These are phyloP conservation scores for Allophyes oxyacanthae DNA, from an alignment of 2,888 invertebrate genomes.

Conservation along the genomic window DNA sequence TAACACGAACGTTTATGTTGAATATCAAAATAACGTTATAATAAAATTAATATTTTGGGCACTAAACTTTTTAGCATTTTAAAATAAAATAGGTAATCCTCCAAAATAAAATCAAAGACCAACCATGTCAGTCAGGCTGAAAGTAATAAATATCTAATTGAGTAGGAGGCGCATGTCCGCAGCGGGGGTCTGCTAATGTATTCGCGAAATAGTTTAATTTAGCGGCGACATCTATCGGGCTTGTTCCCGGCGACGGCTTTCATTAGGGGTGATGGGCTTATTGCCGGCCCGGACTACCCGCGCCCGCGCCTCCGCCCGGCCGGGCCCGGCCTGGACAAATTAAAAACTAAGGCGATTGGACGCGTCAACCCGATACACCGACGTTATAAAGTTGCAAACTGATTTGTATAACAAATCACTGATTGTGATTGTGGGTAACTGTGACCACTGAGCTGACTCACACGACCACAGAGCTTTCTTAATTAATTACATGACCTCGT, in stretches of 20 bases:
- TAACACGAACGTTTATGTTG: too few species aligned
- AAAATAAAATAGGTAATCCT: too few species aligned
- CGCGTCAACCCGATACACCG: constrained; percentile 36
- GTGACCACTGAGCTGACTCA: too few species aligned
- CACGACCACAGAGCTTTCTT: not conserved
- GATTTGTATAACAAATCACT: not conserved
- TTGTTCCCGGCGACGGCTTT: constrained; percentile 65
- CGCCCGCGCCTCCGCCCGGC: constrained; percentile 8
- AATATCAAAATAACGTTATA: too few species aligned
- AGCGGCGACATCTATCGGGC: constrained; percentile 69
- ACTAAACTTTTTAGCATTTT: too few species aligned
- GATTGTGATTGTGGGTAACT: too few species aligned
- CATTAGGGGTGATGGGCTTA: constrained; percentile 63
- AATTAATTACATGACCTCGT: too few species aligned
- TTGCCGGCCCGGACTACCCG: constrained; percentile 45
- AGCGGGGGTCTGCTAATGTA: constrained; percentile 59
- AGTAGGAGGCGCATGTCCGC: constrained; percentile 29
- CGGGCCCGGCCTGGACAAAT: constrained; percentile 54
- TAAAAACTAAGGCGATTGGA: constrained; percentile 65
- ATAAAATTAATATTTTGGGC: too few species aligned
- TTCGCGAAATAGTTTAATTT: constrained; percentile 77
- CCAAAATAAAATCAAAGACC: not conserved
- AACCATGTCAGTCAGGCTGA: constrained; percentile 15
- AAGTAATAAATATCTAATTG: constrained; percentile 46
- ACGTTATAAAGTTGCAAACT: not conserved